Percentiles rank a stretch among this genome's conserved stretches.
Conservation (phyloP, 2,797 vertebrate species). For the Dermochelys coriacea region DNA sequence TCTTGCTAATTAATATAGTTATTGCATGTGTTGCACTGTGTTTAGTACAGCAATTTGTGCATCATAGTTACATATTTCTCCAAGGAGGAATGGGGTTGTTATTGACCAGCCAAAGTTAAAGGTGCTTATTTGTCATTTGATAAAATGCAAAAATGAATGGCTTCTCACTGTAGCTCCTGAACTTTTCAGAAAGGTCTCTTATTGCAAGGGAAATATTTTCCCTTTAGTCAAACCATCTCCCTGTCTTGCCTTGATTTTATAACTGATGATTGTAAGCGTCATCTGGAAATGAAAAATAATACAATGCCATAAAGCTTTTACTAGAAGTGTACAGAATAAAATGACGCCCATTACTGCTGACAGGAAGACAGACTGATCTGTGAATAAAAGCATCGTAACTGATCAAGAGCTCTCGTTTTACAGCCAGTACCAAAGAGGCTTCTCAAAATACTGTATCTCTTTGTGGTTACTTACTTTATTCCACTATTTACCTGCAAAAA, state of each 20-base stretch:
- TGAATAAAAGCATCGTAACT: slow-evolving; percentile 40
- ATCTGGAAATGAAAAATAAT: slow-evolving; percentile 59
- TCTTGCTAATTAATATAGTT: background rate
- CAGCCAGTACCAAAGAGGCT: background rate
- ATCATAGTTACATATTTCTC: background rate
- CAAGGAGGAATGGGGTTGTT: background rate
- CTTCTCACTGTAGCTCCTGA: slow-evolving; percentile 29
- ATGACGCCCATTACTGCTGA: slow-evolving; percentile 53
- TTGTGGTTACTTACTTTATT: slow-evolving; percentile 14
- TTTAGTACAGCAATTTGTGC: background rate
- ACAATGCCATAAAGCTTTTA: slow-evolving; percentile 33
- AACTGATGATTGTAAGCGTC: slow-evolving; percentile 28
- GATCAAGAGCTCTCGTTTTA: slow-evolving; percentile 32
- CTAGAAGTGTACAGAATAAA: slow-evolving; percentile 57
- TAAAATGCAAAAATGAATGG: slow-evolving; percentile 26
- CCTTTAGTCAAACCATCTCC: slow-evolving; percentile 53
- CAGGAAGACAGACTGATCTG: slow-evolving; percentile 39
- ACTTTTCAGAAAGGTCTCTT: slow-evolving; percentile 41
- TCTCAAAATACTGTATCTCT: slow-evolving; percentile 11
- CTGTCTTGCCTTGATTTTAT: slow-evolving; percentile 39
- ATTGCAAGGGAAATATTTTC: slow-evolving; percentile 37
- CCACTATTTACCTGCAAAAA: background rate
- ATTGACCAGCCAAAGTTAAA: slow-evolving; percentile 19
- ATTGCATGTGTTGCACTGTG: background rate
- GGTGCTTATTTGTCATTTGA: slow-evolving; percentile 27